Conservation (phyloP, 2,113 vertebrate genomes). For the Spizaetus ornatus region DNA sequence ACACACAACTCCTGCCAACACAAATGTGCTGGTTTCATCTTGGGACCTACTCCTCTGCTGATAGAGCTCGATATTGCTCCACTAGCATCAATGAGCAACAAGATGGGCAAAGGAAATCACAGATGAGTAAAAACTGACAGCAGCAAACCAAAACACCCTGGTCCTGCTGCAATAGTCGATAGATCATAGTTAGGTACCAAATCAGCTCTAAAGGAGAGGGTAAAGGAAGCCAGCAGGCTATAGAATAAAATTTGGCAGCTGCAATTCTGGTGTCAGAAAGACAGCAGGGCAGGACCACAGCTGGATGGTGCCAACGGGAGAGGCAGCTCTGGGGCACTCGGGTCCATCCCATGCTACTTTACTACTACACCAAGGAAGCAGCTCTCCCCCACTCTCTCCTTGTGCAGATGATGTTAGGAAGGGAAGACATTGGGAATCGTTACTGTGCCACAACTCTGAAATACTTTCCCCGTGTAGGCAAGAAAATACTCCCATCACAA, state of each 20-base stretch:
- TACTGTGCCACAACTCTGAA: neutral
- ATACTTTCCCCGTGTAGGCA: neutral
- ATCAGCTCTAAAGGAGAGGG: neutral
- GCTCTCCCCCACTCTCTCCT: neutral
- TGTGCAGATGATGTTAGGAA: neutral
- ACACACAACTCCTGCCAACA: slow-evolving; percentile 23
- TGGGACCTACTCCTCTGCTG: neutral
- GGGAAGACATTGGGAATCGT: neutral
- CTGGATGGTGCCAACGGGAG: rapidly evolving
- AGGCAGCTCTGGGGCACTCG: rapidly evolving
- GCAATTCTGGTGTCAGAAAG: neutral
- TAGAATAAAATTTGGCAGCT: neutral
- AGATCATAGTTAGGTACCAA: neutral
- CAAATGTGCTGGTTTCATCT: neutral
- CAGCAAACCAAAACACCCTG: neutral
- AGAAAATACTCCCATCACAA: neutral
- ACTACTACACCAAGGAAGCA: neutral
- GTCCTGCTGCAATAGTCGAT: neutral
- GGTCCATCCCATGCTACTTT: neutral
- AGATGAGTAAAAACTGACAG: neutral
- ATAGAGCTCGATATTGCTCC: neutral
- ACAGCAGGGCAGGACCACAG: neutral
- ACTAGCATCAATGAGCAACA: neutral
- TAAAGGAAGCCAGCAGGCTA: neutral
- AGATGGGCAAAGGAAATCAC: neutral